Percentiles rank a stretch among this genome's conserved stretches.
These are phyloP conservation scores for Peromyscus californicus DNA, from an alignment of 2,113 vertebrate genomes.

Conservation along the genomic window DNA sequence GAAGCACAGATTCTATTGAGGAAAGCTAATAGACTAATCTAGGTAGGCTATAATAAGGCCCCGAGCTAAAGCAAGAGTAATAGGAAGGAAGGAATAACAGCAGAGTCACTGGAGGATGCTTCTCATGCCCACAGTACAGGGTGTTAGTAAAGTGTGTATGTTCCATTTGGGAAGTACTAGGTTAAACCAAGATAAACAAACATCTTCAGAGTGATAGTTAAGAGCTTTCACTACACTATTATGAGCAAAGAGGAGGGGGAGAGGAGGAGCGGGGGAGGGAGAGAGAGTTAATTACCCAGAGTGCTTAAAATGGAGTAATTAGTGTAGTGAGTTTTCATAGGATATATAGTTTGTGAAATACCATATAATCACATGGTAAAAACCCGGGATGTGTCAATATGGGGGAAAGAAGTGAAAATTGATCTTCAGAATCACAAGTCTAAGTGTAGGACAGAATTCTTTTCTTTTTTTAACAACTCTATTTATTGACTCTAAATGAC, in stretches of 20 bases:
- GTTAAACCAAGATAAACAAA: conserved; percentile 27
- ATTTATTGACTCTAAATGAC: not conserved
- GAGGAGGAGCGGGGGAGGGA: not conserved
- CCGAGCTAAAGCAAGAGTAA: not conserved
- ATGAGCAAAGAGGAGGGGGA: not conserved
- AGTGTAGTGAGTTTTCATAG: conserved; percentile 24
- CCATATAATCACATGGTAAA: not conserved
- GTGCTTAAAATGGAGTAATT: conserved; percentile 15
- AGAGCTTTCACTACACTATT: not conserved
- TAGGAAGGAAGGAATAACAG: not conserved
- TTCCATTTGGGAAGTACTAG: conserved; percentile 39
- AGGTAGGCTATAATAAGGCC: not conserved
- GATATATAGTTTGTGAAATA: not conserved
- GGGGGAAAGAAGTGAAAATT: not conserved
- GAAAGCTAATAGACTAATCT: not conserved
- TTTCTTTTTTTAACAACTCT: not conserved
- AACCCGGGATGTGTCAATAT: not conserved
- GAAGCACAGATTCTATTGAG: conserved; percentile 4
- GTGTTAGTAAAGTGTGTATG: not conserved
- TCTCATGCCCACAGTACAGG: not conserved
- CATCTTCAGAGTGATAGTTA: conserved; percentile 9
- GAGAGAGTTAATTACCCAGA: not conserved
- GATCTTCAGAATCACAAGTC: not conserved
- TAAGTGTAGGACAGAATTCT: not conserved
- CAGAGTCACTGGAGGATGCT: not conserved